Percentiles rank a stretch among this genome's conserved stretches.
Evolutionary conservation across 2,797 vertebrate species (phyloP).

Genomic region (Catostomus latipinnis): DNA sequence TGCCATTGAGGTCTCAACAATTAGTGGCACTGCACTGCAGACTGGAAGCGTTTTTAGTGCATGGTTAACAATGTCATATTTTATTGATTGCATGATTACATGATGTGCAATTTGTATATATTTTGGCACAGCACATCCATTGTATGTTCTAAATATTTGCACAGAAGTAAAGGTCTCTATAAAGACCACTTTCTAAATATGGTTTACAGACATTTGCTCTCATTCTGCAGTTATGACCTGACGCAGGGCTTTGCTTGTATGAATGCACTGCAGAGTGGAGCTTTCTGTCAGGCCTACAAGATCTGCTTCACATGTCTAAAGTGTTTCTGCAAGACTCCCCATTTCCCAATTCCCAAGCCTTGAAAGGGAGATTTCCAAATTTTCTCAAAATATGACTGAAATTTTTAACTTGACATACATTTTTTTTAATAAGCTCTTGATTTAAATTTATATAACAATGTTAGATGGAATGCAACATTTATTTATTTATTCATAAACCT

Average conservation of each 20-base stretch:
- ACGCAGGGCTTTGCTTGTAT: slow-evolving; percentile 63
- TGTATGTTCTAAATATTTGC: background rate
- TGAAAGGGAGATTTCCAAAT: too few relatives aligned
- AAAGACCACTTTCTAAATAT: background rate
- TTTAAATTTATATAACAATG: background rate
- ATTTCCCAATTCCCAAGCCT: too few relatives aligned
- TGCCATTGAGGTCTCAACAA: too few relatives aligned
- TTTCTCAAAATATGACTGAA: too few relatives aligned
- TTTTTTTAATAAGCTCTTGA: too few relatives aligned
- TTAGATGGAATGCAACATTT: background rate
- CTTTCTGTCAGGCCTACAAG: slow-evolving; percentile 65
- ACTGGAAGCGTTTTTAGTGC: slow-evolving; percentile 48
- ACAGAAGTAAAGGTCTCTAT: background rate
- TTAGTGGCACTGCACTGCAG: too few relatives aligned
- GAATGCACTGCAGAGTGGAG: slow-evolving; percentile 59
- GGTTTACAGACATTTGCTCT: background rate
- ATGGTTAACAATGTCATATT: slow-evolving; percentile 26
- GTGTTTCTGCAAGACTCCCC: background rate
- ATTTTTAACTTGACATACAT: too few relatives aligned
- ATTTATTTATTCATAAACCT: background rate
- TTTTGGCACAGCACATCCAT: background rate
- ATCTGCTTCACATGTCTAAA: slow-evolving; percentile 59
- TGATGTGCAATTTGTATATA: background rate
- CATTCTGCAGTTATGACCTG: slow-evolving; percentile 61
- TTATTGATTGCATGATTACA: background rate